A percentile compares a stretch with the other conserved stretches of the same genome.
phyloP scores from a whole-genome alignment of 2,797 vertebrate species.

The Pygocentrus nattereri region DNA sequence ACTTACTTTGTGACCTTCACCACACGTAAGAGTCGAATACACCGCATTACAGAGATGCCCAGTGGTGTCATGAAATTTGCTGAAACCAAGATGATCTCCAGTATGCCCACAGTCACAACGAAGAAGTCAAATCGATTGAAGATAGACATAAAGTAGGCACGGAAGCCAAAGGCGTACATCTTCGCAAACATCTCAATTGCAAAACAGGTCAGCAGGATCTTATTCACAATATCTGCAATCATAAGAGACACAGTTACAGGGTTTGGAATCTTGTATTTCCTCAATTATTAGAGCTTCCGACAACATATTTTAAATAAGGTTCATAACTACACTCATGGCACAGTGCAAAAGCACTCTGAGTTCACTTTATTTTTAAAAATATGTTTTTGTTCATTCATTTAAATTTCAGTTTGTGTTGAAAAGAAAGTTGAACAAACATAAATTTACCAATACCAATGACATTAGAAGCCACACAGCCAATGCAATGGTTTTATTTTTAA shows the following conservation, averaged over 20 bases:
- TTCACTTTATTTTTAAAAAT: no score
- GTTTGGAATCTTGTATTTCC: neutral
- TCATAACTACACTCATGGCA: no score
- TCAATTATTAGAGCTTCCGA: neutral
- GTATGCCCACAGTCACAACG: constrained; percentile 89
- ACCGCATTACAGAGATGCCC: constrained; percentile 96
- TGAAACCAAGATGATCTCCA: constrained; percentile 90
- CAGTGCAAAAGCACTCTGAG: no score
- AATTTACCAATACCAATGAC: no score
- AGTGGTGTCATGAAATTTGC: constrained; percentile 85
- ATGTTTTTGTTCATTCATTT: no score
- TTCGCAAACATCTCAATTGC: constrained; percentile 94
- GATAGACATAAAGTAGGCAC: constrained; percentile 94
- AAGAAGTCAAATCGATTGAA: constrained; percentile 99
- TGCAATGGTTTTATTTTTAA: no score
- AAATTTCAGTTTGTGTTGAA: no score
- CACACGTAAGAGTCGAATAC: constrained; percentile 92
- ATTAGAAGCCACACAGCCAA: no score
- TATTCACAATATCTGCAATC: constrained; percentile 86
- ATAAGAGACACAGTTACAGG: constrained; percentile 27
- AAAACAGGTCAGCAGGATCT: constrained; percentile 89
- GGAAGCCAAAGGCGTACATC: constrained; percentile 93
- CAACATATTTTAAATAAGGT: no score
- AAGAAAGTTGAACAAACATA: no score
- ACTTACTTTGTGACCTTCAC: constrained; percentile 96